Conservation (phyloP, 2,113 vertebrate genomes). For the Numida meleagris region DNA sequence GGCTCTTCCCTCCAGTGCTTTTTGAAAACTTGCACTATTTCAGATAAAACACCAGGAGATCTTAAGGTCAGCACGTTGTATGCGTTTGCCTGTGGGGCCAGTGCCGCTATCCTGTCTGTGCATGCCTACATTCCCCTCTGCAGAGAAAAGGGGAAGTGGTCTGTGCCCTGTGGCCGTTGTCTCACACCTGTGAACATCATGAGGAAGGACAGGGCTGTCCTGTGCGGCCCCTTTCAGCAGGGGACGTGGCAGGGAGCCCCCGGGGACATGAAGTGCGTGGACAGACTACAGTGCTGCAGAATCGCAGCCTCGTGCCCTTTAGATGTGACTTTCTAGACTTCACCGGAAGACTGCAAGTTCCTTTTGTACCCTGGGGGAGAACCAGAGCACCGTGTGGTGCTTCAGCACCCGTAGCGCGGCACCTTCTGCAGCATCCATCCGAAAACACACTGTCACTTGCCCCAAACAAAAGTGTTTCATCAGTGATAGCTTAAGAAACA, state of each 20-base stretch:
- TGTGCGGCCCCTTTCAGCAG: too few relatives aligned
- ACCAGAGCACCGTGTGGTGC: background rate
- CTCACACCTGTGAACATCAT: rapidly evolving
- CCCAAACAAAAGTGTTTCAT: background rate
- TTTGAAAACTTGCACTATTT: background rate
- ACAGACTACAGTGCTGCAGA: rapidly evolving
- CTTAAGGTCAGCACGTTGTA: background rate
- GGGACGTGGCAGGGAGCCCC: rapidly evolving
- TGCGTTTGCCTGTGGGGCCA: background rate
- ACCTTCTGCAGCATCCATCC: background rate
- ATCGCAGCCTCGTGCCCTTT: background rate
- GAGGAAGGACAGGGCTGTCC: background rate
- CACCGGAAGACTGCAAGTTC: background rate
- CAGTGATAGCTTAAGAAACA: background rate
- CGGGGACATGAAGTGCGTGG: background rate
- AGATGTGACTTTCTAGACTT: background rate
- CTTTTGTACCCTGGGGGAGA: background rate
- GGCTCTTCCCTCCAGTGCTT: background rate
- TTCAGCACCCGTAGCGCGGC: background rate
- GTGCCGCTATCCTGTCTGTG: background rate
- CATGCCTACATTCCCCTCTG: background rate
- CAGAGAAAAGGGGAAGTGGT: background rate
- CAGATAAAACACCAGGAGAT: background rate
- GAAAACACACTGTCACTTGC: too few relatives aligned
- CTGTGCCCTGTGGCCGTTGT: background rate